These are phyloP conservation scores for Stratiomys singularior DNA, from an alignment of 2,888 invertebrate genomes.

Conservation along the genomic window DNA sequence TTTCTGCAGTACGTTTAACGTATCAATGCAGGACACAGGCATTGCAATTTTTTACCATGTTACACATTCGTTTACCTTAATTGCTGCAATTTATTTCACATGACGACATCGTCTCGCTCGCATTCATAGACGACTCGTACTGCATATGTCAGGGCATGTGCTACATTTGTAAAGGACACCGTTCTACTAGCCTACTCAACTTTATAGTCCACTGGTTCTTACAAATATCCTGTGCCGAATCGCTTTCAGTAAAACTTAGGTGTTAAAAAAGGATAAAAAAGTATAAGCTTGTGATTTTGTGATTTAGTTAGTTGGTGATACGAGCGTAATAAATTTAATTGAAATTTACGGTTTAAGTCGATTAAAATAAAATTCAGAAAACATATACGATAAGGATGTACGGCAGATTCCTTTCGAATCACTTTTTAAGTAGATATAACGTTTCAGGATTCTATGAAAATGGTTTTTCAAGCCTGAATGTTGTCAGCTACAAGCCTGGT, in stretches of 20 bases:
- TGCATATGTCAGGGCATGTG: no score
- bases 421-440: no score
- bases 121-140: background rate
- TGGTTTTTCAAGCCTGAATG: no score
- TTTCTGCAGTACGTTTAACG: no score
- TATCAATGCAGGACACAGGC: background rate
- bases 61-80: constrained; percentile 33
- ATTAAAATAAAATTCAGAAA: background rate
- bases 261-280: background rate
- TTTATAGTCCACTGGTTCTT: constrained; percentile 7
- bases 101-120: background rate
- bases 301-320: background rate
- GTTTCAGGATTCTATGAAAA: no score
- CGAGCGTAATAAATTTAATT: constrained; percentile 2
- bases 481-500: no score
- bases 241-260: no score
- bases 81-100: constrained; percentile 36
- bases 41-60: constrained; percentile 8
- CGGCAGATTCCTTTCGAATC: no score
- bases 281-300: constrained; percentile 14
- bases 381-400: no score
- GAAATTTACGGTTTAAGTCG: background rate
- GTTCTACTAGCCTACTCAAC: background rate
- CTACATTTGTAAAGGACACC: no score
- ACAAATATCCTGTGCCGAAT: constrained; percentile 1